Percentiles rank a stretch among this genome's conserved stretches.
These are phyloP conservation scores for Sinelater perroti DNA, from an alignment of 2,888 invertebrate species.

Conservation along the genomic window DNA sequence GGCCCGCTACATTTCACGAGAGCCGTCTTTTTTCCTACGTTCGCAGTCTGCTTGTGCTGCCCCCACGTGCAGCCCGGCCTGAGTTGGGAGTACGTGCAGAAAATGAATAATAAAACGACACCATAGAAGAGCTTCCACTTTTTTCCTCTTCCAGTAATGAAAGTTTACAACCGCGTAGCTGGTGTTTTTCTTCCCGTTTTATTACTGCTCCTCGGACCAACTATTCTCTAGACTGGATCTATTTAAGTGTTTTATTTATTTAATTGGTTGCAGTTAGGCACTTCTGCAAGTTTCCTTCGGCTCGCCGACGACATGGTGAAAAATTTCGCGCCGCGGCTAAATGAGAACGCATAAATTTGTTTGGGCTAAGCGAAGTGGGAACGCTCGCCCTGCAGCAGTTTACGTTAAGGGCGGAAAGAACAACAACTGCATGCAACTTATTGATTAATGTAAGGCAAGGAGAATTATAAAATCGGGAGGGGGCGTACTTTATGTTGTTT, in stretches of 20 bases:
- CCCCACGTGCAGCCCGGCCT: constrained; percentile 6
- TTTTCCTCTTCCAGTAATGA: constrained; percentile 39
- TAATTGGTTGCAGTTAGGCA: constrained; percentile 47
- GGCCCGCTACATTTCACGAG: constrained; percentile 27
- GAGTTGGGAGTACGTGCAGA: constrained; percentile 27
- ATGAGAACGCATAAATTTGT: constrained; percentile 20
- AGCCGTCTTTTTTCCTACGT: constrained; percentile 30
- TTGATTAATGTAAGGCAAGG: constrained; percentile 1
- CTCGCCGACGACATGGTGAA: constrained; percentile 1
- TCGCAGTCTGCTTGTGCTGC: constrained; percentile 14
- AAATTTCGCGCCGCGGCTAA: constrained; percentile 8
- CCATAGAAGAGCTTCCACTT: constrained; percentile 27
- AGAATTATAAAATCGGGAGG: too few species aligned
- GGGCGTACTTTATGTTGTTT: too few species aligned
- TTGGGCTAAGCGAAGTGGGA: constrained; percentile 13
- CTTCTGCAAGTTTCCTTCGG: constrained; percentile 24
- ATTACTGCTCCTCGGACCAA: constrained; percentile 41
- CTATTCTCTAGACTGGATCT: constrained; percentile 45
- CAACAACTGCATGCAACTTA: constrained; percentile 2
- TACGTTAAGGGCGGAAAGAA: constrained; percentile 2
- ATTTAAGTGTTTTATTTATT: constrained; percentile 51
- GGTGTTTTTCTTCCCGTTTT: constrained; percentile 40
- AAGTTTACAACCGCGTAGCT: constrained; percentile 42
- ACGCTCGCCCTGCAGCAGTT: constrained; percentile 1
- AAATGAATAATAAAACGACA: constrained; percentile 31